phyloP scores from a whole-genome alignment of 2,888 invertebrate species.

The Sinotaia quadrata region DNA sequence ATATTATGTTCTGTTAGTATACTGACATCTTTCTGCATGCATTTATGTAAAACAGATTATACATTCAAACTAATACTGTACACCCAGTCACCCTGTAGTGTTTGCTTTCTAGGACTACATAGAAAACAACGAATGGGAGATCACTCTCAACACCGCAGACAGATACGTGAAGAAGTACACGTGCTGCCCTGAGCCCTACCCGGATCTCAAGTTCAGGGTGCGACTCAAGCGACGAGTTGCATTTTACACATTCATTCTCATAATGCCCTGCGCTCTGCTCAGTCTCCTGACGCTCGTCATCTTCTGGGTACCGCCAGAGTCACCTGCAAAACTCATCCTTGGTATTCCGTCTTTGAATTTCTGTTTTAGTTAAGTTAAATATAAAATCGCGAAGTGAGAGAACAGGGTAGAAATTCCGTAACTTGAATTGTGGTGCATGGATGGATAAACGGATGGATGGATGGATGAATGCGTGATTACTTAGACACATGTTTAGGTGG shows the following conservation, averaged over 20 bases:
- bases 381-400: too few species aligned
- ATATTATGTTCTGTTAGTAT: too few species aligned
- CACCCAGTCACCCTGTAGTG: conserved; percentile 7
- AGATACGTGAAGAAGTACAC: conserved; percentile 65
- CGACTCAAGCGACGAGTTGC: conserved; percentile 61
- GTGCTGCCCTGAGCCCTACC: conserved; percentile 69
- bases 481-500: too few species aligned
- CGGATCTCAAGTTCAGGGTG: conserved; percentile 68
- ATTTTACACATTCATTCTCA: conserved; percentile 71
- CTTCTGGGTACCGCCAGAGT: conserved; percentile 73
- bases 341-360: conserved; percentile 49
- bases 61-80: too few species aligned
- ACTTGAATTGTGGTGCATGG: too few species aligned
- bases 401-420: too few species aligned
- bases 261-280: conserved; percentile 71
- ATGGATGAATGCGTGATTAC: too few species aligned
- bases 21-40: too few species aligned
- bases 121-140: conserved; percentile 70
- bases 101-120: conserved; percentile 66
- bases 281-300: conserved; percentile 71
- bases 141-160: conserved; percentile 60
- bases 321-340: conserved; percentile 71
- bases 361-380: background rate
- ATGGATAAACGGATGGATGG: too few species aligned
- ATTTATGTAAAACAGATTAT: too few species aligned